Percentiles rank a stretch among this genome's conserved stretches.
These are phyloP conservation scores for Muscicapa comitata DNA, from an alignment of 2,797 vertebrate genomes.

Conservation along the genomic window DNA sequence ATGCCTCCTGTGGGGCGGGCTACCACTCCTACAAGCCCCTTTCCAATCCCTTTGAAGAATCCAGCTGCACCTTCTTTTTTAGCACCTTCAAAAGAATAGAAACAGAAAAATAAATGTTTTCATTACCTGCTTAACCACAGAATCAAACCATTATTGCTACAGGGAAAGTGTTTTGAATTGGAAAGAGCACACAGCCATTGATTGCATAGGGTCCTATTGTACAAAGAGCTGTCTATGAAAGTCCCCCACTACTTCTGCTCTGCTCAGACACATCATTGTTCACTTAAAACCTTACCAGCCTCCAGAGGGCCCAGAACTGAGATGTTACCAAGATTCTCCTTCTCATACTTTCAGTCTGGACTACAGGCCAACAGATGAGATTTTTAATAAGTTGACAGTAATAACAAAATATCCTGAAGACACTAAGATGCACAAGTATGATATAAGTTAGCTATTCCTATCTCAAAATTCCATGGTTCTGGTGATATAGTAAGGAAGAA, in stretches of 20 bases:
- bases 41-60: constrained; percentile 97
- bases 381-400: not conserved
- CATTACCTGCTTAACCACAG: not conserved
- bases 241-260: not conserved
- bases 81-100: constrained; percentile 79
- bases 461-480: not conserved
- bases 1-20: constrained; percentile 93
- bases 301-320: not conserved
- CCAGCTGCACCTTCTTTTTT: constrained; percentile 95
- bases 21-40: constrained; percentile 93
- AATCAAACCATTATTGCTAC: not conserved
- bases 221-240: not conserved
- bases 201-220: accelerated
- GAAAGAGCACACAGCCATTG: not conserved
- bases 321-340: not conserved
- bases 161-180: not conserved
- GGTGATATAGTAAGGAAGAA: not conserved
- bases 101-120: not conserved
- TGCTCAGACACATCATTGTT: not conserved
- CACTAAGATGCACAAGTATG: not conserved
- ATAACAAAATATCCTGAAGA: not conserved
- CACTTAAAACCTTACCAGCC: not conserved
- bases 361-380: not conserved
- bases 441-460: not conserved
- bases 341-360: not conserved